A percentile compares a stretch with the other conserved stretches of the same genome.
Evolutionary conservation across 1,140 invertebrate species (phyloP).

Genomic region (Papilio xuthus): DNA sequence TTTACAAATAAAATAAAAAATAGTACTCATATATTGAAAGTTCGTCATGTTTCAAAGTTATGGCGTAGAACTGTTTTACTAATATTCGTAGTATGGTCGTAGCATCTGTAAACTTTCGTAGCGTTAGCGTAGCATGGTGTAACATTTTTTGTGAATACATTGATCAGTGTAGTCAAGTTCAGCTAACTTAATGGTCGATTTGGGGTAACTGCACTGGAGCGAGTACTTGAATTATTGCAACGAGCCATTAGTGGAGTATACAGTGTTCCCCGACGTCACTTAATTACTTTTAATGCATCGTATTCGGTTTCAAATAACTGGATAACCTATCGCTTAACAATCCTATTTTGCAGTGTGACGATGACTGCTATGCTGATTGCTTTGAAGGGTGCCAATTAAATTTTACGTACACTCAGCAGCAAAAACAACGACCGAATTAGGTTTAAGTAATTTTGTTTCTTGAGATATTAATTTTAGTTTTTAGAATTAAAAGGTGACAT

Average conservation of each 20-base stretch:
- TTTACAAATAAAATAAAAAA: no score
- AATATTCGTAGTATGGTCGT: not conserved
- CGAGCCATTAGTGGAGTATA: constrained; percentile 14
- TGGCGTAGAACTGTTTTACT: not conserved
- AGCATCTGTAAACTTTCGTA: not conserved
- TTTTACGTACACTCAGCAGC: no score
- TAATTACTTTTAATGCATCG: constrained; percentile 16
- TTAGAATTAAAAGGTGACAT: no score
- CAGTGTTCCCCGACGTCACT: not conserved
- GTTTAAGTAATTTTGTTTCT: no score
- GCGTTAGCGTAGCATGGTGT: not conserved
- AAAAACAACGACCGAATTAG: no score
- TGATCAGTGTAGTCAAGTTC: not conserved
- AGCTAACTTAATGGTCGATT: constrained; percentile 6
- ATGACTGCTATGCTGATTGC: not conserved
- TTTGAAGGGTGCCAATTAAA: no score
- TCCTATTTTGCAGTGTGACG: not conserved
- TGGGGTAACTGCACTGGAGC: constrained; percentile 13
- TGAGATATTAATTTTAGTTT: no score
- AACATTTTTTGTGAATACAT: not conserved
- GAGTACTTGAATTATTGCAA: constrained; percentile 15
- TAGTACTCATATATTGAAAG: no score
- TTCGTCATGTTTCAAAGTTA: not conserved
- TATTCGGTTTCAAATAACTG: not conserved
- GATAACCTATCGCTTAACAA: not conserved